These are phyloP conservation scores for Hymenochirus boettgeri DNA, from an alignment of 2,113 vertebrate species.

Conservation along the genomic window DNA sequence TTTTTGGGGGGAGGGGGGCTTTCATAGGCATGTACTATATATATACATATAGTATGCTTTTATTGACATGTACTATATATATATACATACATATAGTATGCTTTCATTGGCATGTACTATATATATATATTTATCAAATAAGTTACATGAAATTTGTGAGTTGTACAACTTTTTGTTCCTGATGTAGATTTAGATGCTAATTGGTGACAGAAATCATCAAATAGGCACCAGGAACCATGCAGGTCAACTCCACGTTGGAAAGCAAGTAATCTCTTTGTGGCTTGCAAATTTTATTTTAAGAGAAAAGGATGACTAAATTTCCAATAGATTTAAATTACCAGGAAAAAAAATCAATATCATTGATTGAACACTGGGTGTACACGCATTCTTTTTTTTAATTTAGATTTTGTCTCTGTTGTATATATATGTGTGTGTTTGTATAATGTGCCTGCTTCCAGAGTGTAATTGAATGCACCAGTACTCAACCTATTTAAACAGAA, in stretches of 20 bases:
- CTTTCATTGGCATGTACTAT: background rate
- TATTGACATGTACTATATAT: background rate
- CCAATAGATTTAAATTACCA: conserved; percentile 86
- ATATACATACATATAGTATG: too few species aligned
- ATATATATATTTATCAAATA: too few species aligned
- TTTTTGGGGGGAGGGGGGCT: too few species aligned
- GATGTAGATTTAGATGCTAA: conserved; percentile 99
- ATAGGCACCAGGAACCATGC: conserved; percentile 88
- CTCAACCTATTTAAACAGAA: conserved; percentile 85
- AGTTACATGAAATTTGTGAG: too few species aligned
- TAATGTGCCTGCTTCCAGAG: conserved; percentile 87
- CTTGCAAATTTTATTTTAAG: conserved; percentile 75
- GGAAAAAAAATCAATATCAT: conserved; percentile 51
- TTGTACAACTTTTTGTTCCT: conserved; percentile 64
- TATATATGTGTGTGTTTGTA: conserved; percentile 86
- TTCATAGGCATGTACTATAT: background rate
- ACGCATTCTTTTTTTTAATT: conserved; percentile 67
- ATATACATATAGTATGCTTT: too few species aligned
- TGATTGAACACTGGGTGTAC: conserved; percentile 66
- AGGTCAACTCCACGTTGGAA: conserved; percentile 85
- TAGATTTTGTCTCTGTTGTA: conserved; percentile 75
- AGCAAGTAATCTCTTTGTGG: conserved; percentile 89
- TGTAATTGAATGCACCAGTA: conserved; percentile 79
- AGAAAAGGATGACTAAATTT: conserved; percentile 72
- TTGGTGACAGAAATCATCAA: conserved; percentile 99